Base-by-base conservation (phyloP, 1,140 invertebrate genomes). In the Triops longicaudatus region DNA sequence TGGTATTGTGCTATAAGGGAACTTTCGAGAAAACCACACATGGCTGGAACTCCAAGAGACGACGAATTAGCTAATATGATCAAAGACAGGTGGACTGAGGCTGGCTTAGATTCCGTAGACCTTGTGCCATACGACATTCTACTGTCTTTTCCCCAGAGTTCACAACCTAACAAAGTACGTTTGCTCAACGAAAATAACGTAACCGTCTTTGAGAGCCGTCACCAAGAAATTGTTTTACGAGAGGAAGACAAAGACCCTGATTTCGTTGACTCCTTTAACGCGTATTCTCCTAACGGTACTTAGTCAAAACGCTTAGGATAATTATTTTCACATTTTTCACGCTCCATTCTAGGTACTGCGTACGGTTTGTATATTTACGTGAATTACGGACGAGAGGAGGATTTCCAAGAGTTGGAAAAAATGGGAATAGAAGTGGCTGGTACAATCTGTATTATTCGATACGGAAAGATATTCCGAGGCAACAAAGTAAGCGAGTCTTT, bases 391-490 rank as follows among this genome's bases (percentile, higher is more conserved):
- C 81, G 82, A 28, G 79, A 79, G 37, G 81, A 85, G 28, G 87
- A 88, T 81, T 87, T 86, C 80, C 78, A 83, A 17, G 74, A 78
- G 17, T 74, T 88, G 27, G 76, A 80, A 74, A 75, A 78, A 11
- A 73, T 79, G 31, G 79, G 79, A 22, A 80, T 87, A 26, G 77
- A 82, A 26, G 77, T 87, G 3, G 81, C 80, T 4, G 84, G 84
- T 1, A 83, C 81, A 76, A 85, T 88, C 74, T 81, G 86, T 7
- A 79, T 88, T 14, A 82, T 86, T 14, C 81, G 86, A 77, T 88
- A 87, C 80, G 87, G 87, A 14, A 82, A 82, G 31, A 83, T 85
- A 26, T 88, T 87, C 79, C 82, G 87, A 71, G 86, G 85, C 28
- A 86, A 85, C 76, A 86, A 85, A 80, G 84, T 85, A 80, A 74